phyloP scores from a whole-genome alignment of 2,888 invertebrate genomes.

The Patella caerulea region DNA sequence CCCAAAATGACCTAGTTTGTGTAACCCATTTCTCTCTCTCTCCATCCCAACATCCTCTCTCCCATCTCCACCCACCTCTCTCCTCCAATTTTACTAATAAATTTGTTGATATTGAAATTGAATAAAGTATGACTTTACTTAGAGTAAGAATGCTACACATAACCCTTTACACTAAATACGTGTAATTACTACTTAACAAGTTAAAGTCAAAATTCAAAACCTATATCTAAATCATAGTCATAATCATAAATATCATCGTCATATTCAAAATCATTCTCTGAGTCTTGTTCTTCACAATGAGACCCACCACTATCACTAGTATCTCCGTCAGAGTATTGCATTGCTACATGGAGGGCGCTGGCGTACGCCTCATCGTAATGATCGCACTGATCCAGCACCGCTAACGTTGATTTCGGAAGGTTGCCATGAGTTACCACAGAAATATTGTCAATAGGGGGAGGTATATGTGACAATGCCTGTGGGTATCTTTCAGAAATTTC shows the following conservation, averaged over 20 bases:
- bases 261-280: constrained; percentile 65
- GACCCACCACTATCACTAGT: constrained; percentile 65
- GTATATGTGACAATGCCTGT: constrained; percentile 56
- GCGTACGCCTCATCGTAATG: constrained; percentile 63
- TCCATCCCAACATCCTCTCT: too few relatives aligned
- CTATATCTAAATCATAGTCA: constrained; percentile 57
- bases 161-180: background rate
- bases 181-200: background rate
- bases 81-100: too few relatives aligned
- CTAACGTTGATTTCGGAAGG: constrained; percentile 46
- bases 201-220: constrained; percentile 51
- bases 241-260: constrained; percentile 69
- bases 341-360: constrained; percentile 57
- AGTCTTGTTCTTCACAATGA: constrained; percentile 58
- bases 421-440: constrained; percentile 60
- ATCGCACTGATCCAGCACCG: constrained; percentile 51
- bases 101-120: too few relatives aligned
- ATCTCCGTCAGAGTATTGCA: constrained; percentile 60
- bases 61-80: too few relatives aligned
- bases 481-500: constrained; percentile 59
- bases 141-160: background rate
- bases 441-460: constrained; percentile 67
- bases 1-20: too few relatives aligned
- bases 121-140: too few relatives aligned
- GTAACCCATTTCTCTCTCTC: too few relatives aligned